A percentile compares a stretch with the other conserved stretches of the same genome.
Conservation (phyloP, 2,797 vertebrate genomes). For the Poeciliopsis paucimaculata region DNA sequence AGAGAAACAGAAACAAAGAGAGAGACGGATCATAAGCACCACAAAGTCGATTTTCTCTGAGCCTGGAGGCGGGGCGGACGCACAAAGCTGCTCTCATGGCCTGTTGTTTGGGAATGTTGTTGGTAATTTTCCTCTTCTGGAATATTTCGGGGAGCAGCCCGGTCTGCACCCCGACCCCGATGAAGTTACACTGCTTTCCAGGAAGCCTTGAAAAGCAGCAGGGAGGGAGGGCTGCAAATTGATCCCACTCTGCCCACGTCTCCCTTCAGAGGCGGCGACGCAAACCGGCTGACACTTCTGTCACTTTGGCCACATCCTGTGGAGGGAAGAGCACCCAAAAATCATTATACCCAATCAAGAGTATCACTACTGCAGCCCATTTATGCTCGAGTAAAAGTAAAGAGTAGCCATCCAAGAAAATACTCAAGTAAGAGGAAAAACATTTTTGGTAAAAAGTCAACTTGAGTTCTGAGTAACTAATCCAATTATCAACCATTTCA, state of each 20-base stretch:
- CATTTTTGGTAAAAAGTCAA: too few species aligned
- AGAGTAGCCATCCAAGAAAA: too few species aligned
- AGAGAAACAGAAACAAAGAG: conserved; percentile 62
- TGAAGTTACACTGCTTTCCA: conserved; percentile 70
- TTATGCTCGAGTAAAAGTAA: too few species aligned
- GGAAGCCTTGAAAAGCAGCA: conserved; percentile 57
- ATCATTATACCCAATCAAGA: too few species aligned
- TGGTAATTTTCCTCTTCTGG: conserved; percentile 47
- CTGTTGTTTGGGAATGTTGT: conserved; percentile 47
- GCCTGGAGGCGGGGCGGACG: conserved; percentile 31
- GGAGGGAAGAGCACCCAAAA: too few species aligned
- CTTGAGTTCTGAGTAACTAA: too few species aligned
- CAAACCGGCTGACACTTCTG: conserved; percentile 25
- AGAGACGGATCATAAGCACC: conserved; percentile 52
- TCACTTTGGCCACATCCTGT: conserved; percentile 1
- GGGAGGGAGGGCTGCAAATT: conserved; percentile 46
- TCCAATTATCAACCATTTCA: too few species aligned
- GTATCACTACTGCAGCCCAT: too few species aligned
- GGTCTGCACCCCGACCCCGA: conserved; percentile 55
- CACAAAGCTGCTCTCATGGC: conserved; percentile 53
- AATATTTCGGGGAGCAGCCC: conserved; percentile 45
- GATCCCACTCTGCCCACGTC: conserved; percentile 14
- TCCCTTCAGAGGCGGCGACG: conserved; percentile 44
- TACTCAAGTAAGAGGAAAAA: too few species aligned
- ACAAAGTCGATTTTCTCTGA: conserved; percentile 58